Conservation (phyloP, 2,113 vertebrate species). For the Struthio camelus region DNA sequence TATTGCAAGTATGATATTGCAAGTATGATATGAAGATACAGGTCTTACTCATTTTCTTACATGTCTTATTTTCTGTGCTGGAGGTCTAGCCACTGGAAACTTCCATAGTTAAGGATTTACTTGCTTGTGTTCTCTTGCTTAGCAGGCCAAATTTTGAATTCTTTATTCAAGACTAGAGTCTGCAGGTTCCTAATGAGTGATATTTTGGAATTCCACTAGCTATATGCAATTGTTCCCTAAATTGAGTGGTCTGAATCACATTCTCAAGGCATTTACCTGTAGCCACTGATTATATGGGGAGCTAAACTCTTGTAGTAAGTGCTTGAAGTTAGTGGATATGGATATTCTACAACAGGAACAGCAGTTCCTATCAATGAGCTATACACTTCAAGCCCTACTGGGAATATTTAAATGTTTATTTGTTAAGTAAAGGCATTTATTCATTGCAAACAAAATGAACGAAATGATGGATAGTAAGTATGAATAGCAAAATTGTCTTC, state of each 20-base stretch:
- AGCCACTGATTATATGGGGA: neutral
- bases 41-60: neutral
- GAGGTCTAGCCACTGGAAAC: neutral
- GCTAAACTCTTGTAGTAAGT: neutral
- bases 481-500: neutral
- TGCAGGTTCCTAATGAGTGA: neutral
- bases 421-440: neutral
- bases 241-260: constrained; percentile 1
- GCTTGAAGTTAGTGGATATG: neutral
- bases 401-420: neutral
- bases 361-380: neutral
- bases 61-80: neutral
- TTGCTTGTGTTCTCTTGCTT: neutral
- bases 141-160: neutral
- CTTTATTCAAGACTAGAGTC: neutral
- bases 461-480: neutral
- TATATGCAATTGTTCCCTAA: neutral
- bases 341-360: neutral
- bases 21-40: neutral
- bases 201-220: neutral
- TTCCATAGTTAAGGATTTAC: neutral
- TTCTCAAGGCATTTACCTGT: neutral
- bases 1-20: neutral
- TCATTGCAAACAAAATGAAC: neutral
- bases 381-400: neutral